Evolutionary conservation across 2,797 vertebrate genomes (phyloP).

Genomic region (Centropyge bicolor): DNA sequence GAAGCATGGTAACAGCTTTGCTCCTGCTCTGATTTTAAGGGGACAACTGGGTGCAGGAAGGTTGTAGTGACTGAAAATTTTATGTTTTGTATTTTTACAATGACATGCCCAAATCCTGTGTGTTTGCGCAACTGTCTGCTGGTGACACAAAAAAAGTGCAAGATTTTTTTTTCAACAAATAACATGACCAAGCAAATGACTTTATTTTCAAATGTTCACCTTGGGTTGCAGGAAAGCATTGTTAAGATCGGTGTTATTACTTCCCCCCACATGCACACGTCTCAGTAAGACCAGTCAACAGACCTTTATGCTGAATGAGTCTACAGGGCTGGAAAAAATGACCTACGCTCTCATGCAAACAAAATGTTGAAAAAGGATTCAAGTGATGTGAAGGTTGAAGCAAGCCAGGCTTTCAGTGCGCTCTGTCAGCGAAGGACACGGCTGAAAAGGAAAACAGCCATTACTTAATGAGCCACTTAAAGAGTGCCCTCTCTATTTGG

Average conservation of each 20-base stretch:
- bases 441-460: constrained; percentile 79
- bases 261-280: neutral
- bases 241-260: constrained; percentile 43
- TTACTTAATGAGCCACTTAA: constrained; percentile 83
- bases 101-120: neutral
- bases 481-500: constrained; percentile 78
- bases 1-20: neutral
- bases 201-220: constrained; percentile 32
- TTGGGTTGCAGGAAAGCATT: constrained; percentile 32
- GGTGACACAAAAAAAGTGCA: neutral
- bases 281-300: constrained; percentile 41
- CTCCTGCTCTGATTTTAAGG: neutral
- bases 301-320: constrained; percentile 49
- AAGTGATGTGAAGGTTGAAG: constrained; percentile 68
- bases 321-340: constrained; percentile 56
- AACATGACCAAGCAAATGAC: neutral
- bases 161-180: neutral
- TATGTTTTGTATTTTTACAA: neutral
- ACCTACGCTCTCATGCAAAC: constrained; percentile 56
- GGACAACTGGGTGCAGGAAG: neutral
- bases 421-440: constrained; percentile 61
- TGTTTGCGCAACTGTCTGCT: neutral
- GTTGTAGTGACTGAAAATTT: neutral
- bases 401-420: constrained; percentile 64
- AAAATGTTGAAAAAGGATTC: constrained; percentile 69